Conservation (phyloP, 2,113 vertebrate genomes). For the Phycodurus eques region DNA sequence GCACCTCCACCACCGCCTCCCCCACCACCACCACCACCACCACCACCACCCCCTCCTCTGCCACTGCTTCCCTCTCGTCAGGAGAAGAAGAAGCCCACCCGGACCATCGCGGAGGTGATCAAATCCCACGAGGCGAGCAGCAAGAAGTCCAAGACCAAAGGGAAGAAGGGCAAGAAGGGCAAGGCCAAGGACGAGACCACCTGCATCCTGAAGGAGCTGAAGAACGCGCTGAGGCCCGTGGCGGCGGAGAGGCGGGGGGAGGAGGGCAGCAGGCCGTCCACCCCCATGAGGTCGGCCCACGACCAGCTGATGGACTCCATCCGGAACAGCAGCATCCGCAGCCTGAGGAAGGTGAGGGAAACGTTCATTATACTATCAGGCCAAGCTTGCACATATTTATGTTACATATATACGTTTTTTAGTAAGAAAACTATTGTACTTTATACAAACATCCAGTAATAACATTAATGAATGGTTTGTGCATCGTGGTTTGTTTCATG, state of each 20-base stretch:
- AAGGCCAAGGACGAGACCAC: conserved; percentile 64
- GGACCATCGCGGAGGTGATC: conserved; percentile 93
- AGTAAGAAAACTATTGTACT: too few species aligned
- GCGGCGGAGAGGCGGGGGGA: conserved; percentile 78
- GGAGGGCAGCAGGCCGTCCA: conserved; percentile 85
- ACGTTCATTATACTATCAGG: too few species aligned
- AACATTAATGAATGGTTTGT: too few species aligned
- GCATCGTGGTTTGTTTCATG: too few species aligned
- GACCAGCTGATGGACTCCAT: conserved; percentile 95
- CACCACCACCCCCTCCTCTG: conserved; percentile 50
- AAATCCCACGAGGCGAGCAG: conserved; percentile 81
- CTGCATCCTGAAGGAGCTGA: conserved; percentile 86
- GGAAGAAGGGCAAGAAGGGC: conserved; percentile 74
- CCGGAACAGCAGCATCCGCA: conserved; percentile 79
- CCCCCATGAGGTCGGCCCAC: conserved; percentile 86
- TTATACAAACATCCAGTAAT: too few species aligned
- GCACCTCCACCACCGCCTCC: conserved; percentile 39
- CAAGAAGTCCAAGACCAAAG: conserved; percentile 75
- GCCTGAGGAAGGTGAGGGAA: conserved; percentile 79
- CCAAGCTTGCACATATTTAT: neutral
- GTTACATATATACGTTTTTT: too few species aligned
- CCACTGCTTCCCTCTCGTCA: conserved; percentile 11
- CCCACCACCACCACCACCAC: conserved; percentile 59
- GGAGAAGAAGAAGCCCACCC: conserved; percentile 77
- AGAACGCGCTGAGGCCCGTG: conserved; percentile 85